phyloP scores from a whole-genome alignment of 2,113 vertebrate genomes.

The Macroglossus sobrinus region DNA sequence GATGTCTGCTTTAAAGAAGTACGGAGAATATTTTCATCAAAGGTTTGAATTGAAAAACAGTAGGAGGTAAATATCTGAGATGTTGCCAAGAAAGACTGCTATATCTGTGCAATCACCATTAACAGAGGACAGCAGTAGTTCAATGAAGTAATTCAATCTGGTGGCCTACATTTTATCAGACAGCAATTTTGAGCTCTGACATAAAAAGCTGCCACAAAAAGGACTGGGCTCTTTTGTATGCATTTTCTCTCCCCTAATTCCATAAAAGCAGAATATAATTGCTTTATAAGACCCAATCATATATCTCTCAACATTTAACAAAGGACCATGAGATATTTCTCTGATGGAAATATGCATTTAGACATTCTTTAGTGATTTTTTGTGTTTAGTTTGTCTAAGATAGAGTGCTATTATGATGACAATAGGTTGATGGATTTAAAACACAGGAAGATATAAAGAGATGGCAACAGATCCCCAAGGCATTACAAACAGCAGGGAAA shows the following conservation, averaged over 20 bases:
- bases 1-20: conserved; percentile 89
- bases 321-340: neutral
- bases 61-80: conserved; percentile 91
- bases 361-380: neutral
- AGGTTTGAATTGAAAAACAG: conserved; percentile 93
- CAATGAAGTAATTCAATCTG: conserved; percentile 90
- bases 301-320: conserved; percentile 39
- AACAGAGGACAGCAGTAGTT: conserved; percentile 86
- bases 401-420: neutral
- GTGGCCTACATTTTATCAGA: conserved; percentile 90
- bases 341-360: neutral
- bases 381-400: neutral
- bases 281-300: conserved; percentile 53
- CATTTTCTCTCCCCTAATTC: conserved; percentile 74
- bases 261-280: conserved; percentile 75
- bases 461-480: neutral
- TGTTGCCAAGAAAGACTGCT: conserved; percentile 86
- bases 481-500: neutral
- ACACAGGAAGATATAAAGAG: neutral
- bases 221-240: conserved; percentile 70
- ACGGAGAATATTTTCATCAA: conserved; percentile 92
- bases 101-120: conserved; percentile 89
- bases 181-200: conserved; percentile 82
- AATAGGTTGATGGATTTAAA: neutral
- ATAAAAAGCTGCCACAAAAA: conserved; percentile 81